Evolutionary conservation across 2,113 vertebrate species (phyloP).

Genomic region (Erinaceus europaeus): DNA sequence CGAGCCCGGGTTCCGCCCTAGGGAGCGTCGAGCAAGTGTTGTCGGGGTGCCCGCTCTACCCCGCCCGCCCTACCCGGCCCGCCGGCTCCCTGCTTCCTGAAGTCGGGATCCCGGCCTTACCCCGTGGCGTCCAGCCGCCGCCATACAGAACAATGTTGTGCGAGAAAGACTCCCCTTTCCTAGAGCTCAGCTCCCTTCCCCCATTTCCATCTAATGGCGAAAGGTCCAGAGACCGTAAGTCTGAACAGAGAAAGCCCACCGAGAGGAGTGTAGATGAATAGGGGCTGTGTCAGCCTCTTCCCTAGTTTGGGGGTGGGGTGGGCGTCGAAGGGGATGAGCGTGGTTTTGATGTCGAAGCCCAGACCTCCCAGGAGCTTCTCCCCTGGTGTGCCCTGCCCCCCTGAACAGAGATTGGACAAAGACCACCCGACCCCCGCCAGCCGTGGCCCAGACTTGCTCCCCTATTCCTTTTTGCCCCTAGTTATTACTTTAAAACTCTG

Average conservation of each 20-base stretch:
- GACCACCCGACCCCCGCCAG: neutral
- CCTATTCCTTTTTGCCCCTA: constrained; percentile 13
- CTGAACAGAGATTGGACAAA: neutral
- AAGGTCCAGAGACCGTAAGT: too few species aligned
- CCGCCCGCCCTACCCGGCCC: constrained; percentile 3
- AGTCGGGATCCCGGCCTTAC: constrained; percentile 4
- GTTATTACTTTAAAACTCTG: neutral
- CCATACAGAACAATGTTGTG: too few species aligned
- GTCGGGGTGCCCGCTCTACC: constrained; percentile 39
- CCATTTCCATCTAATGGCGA: too few species aligned
- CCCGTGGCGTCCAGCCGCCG: too few species aligned
- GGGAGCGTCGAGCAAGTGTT: constrained; percentile 75
- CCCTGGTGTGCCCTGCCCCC: neutral
- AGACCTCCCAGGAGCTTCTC: constrained; percentile 24
- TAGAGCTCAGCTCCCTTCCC: too few species aligned
- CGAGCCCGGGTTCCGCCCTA: constrained; percentile 52
- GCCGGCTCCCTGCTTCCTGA: constrained; percentile 53
- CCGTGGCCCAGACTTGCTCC: constrained; percentile 18
- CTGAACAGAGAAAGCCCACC: too few species aligned
- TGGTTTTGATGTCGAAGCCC: neutral
- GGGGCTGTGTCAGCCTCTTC: too few species aligned
- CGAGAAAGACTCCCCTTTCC: too few species aligned
- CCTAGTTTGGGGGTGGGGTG: too few species aligned
- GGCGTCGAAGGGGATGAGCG: neutral
- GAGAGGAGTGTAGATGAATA: too few species aligned